Conservation (phyloP, 2,113 vertebrate species). For the Ciconia stormi region DNA sequence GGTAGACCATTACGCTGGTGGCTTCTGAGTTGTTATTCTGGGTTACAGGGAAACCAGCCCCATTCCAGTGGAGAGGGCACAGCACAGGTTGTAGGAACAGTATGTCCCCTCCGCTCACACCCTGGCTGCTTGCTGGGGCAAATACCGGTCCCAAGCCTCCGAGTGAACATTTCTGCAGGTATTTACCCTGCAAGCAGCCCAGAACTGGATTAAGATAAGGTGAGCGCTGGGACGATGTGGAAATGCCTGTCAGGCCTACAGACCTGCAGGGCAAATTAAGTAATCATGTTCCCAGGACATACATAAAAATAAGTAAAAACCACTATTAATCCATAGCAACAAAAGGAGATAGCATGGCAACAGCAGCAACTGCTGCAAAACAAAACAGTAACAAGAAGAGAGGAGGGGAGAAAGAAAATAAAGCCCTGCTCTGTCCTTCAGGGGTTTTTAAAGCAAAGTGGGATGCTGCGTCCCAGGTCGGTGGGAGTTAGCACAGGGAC, state of each 20-base stretch:
- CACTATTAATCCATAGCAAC: conserved; percentile 67
- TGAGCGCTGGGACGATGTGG: background rate
- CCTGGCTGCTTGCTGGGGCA: background rate
- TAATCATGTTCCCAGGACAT: conserved; percentile 57
- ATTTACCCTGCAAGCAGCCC: conserved; percentile 25
- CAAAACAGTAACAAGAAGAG: conserved; percentile 11
- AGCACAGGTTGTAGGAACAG: background rate
- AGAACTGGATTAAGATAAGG: conserved; percentile 11
- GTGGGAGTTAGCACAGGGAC: accelerated
- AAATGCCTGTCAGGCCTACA: conserved; percentile 11
- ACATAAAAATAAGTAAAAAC: conserved; percentile 62
- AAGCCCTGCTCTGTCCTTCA: background rate
- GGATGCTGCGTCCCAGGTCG: background rate
- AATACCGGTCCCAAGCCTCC: background rate
- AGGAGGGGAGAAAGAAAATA: background rate
- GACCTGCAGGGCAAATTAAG: conserved; percentile 49
- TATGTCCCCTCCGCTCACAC: background rate
- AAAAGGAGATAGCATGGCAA: conserved; percentile 52
- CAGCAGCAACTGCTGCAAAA: conserved; percentile 56
- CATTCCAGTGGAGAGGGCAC: background rate
- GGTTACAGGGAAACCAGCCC: background rate
- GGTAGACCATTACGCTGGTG: accelerated
- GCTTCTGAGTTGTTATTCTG: background rate
- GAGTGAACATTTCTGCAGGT: background rate
- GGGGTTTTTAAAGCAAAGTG: background rate